Percentiles rank a stretch among this genome's conserved stretches.
Evolutionary conservation across 2,113 vertebrate genomes (phyloP).

Genomic region (Neogale vison): DNA sequence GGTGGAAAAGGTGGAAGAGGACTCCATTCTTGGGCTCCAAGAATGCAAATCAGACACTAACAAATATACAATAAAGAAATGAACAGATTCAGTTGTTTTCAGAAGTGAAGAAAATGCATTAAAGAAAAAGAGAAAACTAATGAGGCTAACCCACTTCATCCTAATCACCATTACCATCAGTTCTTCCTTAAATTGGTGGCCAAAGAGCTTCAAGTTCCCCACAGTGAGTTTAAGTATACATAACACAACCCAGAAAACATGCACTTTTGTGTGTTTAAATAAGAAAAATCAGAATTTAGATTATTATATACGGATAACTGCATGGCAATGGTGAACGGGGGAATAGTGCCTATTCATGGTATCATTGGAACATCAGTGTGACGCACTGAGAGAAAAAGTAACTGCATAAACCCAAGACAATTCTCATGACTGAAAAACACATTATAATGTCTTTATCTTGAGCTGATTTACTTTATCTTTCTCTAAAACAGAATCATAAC

Average conservation of each 20-base stretch:
- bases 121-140: background rate
- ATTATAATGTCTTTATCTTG: slow-evolving; percentile 64
- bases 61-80: background rate
- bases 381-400: slow-evolving; percentile 29
- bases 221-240: background rate
- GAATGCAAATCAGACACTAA: background rate
- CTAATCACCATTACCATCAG: background rate
- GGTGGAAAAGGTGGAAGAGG: background rate
- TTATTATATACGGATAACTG: background rate
- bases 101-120: background rate
- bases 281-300: background rate
- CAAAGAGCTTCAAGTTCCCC: background rate
- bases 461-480: slow-evolving; percentile 63
- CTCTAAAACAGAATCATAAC: slow-evolving; percentile 49
- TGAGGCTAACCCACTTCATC: background rate
- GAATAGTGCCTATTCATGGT: background rate
- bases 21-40: background rate
- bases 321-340: background rate
- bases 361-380: background rate
- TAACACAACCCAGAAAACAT: background rate
- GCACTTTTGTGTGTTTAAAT: background rate
- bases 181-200: background rate
- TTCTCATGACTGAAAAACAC: slow-evolving; percentile 61
- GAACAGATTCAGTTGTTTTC: background rate
- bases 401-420: slow-evolving; percentile 53